These are phyloP conservation scores for Nomada ferruginata DNA, from an alignment of 2,888 invertebrate species.

Conservation along the genomic window DNA sequence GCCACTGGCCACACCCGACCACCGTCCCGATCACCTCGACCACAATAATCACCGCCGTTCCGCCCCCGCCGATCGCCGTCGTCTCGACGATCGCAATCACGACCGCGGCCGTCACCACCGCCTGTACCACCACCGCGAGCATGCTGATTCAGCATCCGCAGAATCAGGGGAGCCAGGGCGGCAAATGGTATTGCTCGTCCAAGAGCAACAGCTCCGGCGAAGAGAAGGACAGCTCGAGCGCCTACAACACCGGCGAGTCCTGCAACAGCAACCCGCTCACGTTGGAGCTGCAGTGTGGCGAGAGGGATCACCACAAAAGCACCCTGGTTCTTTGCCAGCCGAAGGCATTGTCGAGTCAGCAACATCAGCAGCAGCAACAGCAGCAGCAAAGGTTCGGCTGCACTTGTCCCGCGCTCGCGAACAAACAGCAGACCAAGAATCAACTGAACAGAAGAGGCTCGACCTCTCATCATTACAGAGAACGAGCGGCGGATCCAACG, in stretches of 20 bases:
- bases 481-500: constrained; percentile 59
- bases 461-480: constrained; percentile 57
- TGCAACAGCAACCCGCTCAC: constrained; percentile 88
- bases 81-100: not conserved
- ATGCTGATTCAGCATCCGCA: constrained; percentile 49
- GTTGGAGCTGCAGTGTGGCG: constrained; percentile 85
- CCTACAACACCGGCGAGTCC: constrained; percentile 91
- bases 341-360: constrained; percentile 49
- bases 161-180: constrained; percentile 57
- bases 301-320: constrained; percentile 83
- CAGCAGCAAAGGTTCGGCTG: constrained; percentile 63
- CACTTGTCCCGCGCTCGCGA: constrained; percentile 69
- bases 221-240: constrained; percentile 88
- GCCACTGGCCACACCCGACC: constrained; percentile 67
- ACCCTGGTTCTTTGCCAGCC: constrained; percentile 80
- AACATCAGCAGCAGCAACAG: constrained; percentile 23
- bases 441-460: constrained; percentile 63
- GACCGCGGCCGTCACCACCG: not conserved
- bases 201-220: constrained; percentile 85
- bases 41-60: not conserved
- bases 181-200: constrained; percentile 79
- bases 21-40: constrained; percentile 9
- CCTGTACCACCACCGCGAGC: not conserved
- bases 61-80: constrained; percentile 19
- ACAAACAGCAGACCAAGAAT: constrained; percentile 59